Conservation (phyloP, 2,888 invertebrate genomes). For the Drosophila ustulata region DNA sequence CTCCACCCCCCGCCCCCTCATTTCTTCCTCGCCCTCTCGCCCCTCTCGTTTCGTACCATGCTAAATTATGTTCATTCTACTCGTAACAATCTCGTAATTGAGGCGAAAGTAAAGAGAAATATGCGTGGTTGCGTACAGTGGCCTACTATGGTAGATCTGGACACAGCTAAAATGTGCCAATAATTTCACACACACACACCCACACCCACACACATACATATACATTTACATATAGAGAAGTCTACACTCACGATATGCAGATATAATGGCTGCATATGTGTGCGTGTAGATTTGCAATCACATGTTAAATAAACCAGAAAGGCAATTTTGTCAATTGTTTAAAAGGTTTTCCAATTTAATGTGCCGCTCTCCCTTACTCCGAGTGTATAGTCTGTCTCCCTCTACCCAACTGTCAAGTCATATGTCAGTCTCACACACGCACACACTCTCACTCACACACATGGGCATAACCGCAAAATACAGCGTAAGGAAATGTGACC, state of each 20-base stretch:
- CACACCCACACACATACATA: slow-evolving; percentile 10
- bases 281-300: slow-evolving; percentile 35
- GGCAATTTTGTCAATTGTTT: slow-evolving; percentile 68
- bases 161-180: slow-evolving; percentile 71
- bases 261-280: slow-evolving; percentile 7
- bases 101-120: slow-evolving; percentile 59
- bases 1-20: neutral
- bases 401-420: slow-evolving; percentile 32
- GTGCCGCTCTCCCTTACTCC: slow-evolving; percentile 11
- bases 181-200: slow-evolving; percentile 33
- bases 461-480: slow-evolving; percentile 22
- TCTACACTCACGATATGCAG: slow-evolving; percentile 22
- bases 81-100: slow-evolving; percentile 33
- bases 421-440: slow-evolving; percentile 42
- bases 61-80: slow-evolving; percentile 46
- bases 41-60: slow-evolving; percentile 39
- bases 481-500: slow-evolving; percentile 52
- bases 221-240: slow-evolving; percentile 6
- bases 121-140: slow-evolving; percentile 85
- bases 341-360: slow-evolving; percentile 69
- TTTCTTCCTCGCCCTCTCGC: neutral
- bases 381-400: slow-evolving; percentile 8
- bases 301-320: slow-evolving; percentile 61
- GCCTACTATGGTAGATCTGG: slow-evolving; percentile 85
- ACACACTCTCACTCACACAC: slow-evolving; percentile 20